Evolutionary conservation across 2,797 vertebrate genomes (phyloP), one percentile per base, ranked within the genome.

Genomic region (Thripadectes ignobilis): DNA sequence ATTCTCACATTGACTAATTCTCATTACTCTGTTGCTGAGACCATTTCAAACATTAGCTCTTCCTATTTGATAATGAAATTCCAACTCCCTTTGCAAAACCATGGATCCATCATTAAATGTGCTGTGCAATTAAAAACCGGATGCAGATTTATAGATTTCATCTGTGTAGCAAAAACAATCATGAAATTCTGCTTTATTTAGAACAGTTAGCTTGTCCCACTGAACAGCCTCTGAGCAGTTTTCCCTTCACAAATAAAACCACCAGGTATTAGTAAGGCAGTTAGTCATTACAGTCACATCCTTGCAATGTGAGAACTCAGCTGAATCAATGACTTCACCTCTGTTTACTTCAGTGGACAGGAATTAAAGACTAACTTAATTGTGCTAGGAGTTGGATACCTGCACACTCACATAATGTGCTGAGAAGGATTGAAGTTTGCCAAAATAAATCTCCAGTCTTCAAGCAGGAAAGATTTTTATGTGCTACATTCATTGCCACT

Each of bases 361-460:
- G 36, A 83, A 96, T 91, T 88, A 92, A 77, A 62, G 65, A 73
- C 58, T 84, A 51, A 24, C 2, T 71, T 49, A 85, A 62, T 83
- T 83, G 48, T 66, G 55, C 69, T 45, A 36, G 51, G 79, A 89
- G 45, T 23, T 73, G 48, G 57, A 75, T 91, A 89, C 55, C 85
- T 96, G 66, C 62, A 41, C 66, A 13, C 12, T 77, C 54, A 89
- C 20, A 62, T 63, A 85, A 63, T 81, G 65, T 57, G n/a, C 38
- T 69, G 55, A 85, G 69, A 77, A 93, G 39, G 23, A 59, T 12
- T 63, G 55, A 78, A 55, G 36, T 49, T 52, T 87, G 75, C 58
- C 82, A 92, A 63, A 87, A 74, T 38, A 93, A 71, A 51, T 73
- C 45, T 57, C 45, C 27, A 22, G 12, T 34, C 71, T 85, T 81